Conservation (phyloP, 2,113 vertebrate species). For the Lagopus muta region DNA sequence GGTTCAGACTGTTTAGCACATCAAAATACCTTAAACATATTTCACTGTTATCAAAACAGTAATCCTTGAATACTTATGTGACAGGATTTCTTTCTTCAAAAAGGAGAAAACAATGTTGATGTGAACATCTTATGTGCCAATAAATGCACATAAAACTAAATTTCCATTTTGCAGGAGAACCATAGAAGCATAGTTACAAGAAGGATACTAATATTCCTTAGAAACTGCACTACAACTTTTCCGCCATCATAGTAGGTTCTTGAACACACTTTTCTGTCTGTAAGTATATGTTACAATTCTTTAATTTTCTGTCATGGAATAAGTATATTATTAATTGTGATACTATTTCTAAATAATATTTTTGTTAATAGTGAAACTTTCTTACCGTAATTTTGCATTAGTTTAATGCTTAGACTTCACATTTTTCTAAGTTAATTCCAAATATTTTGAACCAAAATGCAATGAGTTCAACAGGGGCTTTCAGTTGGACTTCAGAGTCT, state of each 20-base stretch:
- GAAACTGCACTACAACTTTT: rapidly evolving
- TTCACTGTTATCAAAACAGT: not conserved
- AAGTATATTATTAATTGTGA: not conserved
- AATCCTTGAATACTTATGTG: not conserved
- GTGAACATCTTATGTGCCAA: not conserved
- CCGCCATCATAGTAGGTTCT: not conserved
- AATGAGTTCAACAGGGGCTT: not conserved
- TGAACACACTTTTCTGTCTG: not conserved
- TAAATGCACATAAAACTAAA: rapidly evolving
- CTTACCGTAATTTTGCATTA: not conserved
- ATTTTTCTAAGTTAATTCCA: not conserved
- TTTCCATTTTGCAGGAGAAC: not conserved
- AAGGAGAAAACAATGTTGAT: rapidly evolving
- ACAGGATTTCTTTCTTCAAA: not conserved
- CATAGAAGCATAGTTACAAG: not conserved
- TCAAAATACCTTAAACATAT: not conserved
- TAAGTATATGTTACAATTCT: rapidly evolving
- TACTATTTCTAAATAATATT: not conserved
- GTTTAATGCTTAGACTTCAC: not conserved
- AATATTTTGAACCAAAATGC: not conserved
- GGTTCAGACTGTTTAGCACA: not conserved
- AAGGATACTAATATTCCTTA: not conserved
- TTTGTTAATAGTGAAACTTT: not conserved
- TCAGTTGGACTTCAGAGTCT: not conserved
- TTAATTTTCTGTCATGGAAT: not conserved